Base-by-base conservation (phyloP, 53 echinoderm and acorn worm species). In the Pentamera pediparva region DNA sequence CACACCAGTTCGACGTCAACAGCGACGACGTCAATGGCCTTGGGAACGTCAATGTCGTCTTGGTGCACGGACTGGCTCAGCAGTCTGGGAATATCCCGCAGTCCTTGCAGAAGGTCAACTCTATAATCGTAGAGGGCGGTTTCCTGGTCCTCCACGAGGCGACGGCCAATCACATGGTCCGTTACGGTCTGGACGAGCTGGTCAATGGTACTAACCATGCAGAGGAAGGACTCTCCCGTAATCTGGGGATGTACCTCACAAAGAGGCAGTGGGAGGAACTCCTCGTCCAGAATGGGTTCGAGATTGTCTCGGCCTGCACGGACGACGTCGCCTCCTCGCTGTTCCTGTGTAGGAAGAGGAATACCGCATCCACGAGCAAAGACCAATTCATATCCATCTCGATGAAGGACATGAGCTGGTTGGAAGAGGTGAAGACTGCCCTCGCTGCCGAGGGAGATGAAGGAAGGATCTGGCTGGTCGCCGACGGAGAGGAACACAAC, bases 81-180 rank as follows among this genome's bases (percentile, higher is more conserved):
- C 61, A 69, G 38, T 74, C 83, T 28, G 53, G 76, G 18, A 52
- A 86, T 39, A 77, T 86, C 24, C 59, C 74, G 17, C 39, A 34
- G 17, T 78, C 82, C 19, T 31, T 90, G 15, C 19, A 38, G 32
- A 90, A 86, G 55, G 79, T 90, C 35, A 37, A 56, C 12, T 7
- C 70, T 3, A 59, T 79, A 7, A 62, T 90, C 21, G 71, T 52
- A 11, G 83, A 82, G 10, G 49, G 60, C 19, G 90, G 90, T 4
- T 90, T 90, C 37, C 83, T 86, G 15, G 61, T 90, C 27, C 35
- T 90, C 18, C 90, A 90, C 48, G 90, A 86, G n/a, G 62, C 78
- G 26, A 90, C 83, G 52, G 59, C 19, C 51, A 74, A 53, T 35
- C 43, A 81, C 37, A 40, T 60, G 31, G 60, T 69, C 22, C 56